phyloP scores from a whole-genome alignment of 2,797 vertebrate species.

The Gadopsis marmoratus region DNA sequence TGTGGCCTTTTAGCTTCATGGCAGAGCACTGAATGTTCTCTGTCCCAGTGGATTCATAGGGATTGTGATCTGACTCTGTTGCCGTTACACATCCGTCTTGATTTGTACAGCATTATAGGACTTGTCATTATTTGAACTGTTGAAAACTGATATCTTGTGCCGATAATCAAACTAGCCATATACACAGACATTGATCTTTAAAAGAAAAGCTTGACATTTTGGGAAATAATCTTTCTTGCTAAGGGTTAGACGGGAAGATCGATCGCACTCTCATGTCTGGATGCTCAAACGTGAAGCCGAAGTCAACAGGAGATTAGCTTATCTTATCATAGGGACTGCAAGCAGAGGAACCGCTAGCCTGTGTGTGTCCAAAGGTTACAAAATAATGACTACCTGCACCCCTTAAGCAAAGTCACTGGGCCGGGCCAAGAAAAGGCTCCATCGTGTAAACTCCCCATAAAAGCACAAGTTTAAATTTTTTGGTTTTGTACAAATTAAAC shows the following conservation, averaged over 20 bases:
- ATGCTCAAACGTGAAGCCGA: background rate
- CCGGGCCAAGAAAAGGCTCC: background rate
- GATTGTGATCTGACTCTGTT: background rate
- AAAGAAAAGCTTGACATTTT: too few relatives aligned
- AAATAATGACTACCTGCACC: background rate
- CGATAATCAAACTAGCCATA: background rate
- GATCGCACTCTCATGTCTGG: background rate
- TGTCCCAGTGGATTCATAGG: background rate
- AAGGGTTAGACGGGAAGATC: background rate
- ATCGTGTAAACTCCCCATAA: background rate
- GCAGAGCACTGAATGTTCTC: background rate
- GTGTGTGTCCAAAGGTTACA: background rate
- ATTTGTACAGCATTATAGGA: background rate
- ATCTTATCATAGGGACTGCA: background rate
- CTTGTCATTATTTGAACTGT: background rate
- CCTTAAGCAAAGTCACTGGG: background rate
- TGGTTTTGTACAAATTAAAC: background rate
- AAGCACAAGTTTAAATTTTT: background rate
- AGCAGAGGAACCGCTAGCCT: background rate
- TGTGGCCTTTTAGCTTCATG: background rate
- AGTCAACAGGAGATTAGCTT: background rate
- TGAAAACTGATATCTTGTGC: background rate
- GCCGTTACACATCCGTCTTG: background rate
- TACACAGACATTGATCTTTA: too few relatives aligned
- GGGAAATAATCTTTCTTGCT: background rate